Evolutionary conservation across 2,797 vertebrate genomes (phyloP).

Genomic region (Pseudomugil gertrudae): DNA sequence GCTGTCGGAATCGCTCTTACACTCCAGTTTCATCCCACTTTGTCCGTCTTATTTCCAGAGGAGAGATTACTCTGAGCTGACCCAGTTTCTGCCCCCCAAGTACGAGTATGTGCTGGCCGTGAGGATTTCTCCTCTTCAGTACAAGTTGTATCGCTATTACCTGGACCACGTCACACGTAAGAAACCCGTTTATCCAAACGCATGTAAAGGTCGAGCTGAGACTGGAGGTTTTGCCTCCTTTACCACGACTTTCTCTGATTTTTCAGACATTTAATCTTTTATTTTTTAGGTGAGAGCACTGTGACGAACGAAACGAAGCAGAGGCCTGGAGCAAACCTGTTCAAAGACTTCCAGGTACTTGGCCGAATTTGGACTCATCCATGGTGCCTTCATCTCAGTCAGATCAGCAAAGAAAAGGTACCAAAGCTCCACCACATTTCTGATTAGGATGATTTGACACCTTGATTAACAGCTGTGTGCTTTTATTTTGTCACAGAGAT

Average conservation of each 20-base stretch:
- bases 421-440: background rate
- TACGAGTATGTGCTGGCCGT: slow-evolving; percentile 93
- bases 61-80: slow-evolving; percentile 92
- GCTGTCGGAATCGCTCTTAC: background rate
- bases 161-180: slow-evolving; percentile 89
- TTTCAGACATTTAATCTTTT: background rate
- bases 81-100: slow-evolving; percentile 95
- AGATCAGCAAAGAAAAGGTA: slow-evolving; percentile 90
- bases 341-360: slow-evolving; percentile 95
- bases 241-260: background rate
- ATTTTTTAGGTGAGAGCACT: slow-evolving; percentile 35
- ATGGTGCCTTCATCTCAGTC: slow-evolving; percentile 94
- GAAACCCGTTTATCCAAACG: slow-evolving; percentile 18
- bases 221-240: background rate
- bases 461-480: background rate
- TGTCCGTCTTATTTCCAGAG: slow-evolving; percentile 78
- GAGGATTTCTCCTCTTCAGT: slow-evolving; percentile 90
- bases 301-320: background rate
- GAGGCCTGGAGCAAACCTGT: slow-evolving; percentile 78
- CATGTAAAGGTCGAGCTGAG: background rate
- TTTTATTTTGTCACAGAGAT: slow-evolving; percentile 15
- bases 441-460: background rate
- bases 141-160: slow-evolving; percentile 90
- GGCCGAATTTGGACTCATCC: slow-evolving; percentile 96
- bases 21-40: slow-evolving; percentile 1